Conservation (phyloP, 1,140 invertebrate species). For the Musca vetustissima region DNA sequence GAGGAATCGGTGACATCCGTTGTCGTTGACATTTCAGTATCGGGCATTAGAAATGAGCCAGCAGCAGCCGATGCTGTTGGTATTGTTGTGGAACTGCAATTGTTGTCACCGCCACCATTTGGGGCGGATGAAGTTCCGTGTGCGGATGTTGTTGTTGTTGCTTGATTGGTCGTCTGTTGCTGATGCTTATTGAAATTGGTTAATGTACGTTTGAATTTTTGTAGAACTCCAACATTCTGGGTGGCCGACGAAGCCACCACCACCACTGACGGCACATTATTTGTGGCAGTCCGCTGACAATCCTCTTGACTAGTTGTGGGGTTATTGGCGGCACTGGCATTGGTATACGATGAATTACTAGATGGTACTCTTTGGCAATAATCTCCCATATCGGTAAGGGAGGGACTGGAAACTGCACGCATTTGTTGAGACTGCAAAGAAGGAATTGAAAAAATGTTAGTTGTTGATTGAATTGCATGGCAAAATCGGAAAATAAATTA, state of each 20-base stretch:
- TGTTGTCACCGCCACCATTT: too few species aligned
- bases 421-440: slow-evolving; percentile 49
- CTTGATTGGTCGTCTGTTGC: slow-evolving; percentile 50
- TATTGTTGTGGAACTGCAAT: background rate
- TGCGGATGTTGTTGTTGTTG: slow-evolving; percentile 38
- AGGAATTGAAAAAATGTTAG: background rate
- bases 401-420: slow-evolving; percentile 51
- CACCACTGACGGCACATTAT: background rate
- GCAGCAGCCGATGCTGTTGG: background rate
- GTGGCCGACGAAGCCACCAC: slow-evolving; percentile 11
- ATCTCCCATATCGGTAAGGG: slow-evolving; percentile 33
- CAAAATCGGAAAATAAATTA: too few species aligned
- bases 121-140: slow-evolving; percentile 17
- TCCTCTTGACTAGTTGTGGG: slow-evolving; percentile 7
- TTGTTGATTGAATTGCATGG: too few species aligned
- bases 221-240: slow-evolving; percentile 59
- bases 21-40: slow-evolving; percentile 8
- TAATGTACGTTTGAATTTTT: slow-evolving; percentile 72
- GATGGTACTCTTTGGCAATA: slow-evolving; percentile 20
- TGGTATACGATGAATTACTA: slow-evolving; percentile 10
- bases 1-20: slow-evolving; percentile 8
- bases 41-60: slow-evolving; percentile 5
- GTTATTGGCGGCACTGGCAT: too few species aligned
- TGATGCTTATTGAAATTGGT: slow-evolving; percentile 54
- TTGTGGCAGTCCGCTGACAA: slow-evolving; percentile 1